Evolutionary conservation across 2,113 vertebrate genomes (phyloP).

Genomic region (Microtus montanus): DNA sequence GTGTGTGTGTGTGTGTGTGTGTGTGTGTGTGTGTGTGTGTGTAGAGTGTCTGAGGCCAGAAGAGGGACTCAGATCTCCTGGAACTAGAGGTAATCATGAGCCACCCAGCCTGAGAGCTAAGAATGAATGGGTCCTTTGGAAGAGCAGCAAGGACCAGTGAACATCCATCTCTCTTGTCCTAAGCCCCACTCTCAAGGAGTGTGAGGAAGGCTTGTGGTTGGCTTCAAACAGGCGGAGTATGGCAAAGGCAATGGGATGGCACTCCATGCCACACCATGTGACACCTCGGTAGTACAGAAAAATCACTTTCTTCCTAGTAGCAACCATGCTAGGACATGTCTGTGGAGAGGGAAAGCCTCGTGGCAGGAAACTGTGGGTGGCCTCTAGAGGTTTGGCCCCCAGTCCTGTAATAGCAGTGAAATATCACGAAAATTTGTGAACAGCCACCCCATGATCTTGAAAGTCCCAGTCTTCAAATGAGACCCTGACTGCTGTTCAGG

Average conservation of each 20-base stretch:
- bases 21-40: background rate
- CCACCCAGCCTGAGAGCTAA: background rate
- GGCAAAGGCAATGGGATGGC: background rate
- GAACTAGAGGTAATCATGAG: background rate
- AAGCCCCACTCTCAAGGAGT: background rate
- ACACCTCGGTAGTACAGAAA: background rate
- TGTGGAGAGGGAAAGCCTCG: background rate
- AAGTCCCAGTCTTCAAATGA: background rate
- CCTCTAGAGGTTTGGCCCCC: background rate
- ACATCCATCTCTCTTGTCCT: background rate
- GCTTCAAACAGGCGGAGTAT: background rate
- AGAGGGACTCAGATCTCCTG: background rate
- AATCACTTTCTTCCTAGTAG: background rate
- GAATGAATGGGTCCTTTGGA: background rate
- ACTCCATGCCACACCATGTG: background rate
- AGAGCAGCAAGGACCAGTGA: background rate
- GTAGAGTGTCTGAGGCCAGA: background rate
- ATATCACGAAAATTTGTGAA: background rate
- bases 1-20: background rate
- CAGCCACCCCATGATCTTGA: background rate
- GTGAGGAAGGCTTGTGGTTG: background rate
- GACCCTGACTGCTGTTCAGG: background rate
- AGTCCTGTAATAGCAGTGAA: background rate
- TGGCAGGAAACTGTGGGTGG: background rate
- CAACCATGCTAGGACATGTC: background rate